These are phyloP conservation scores for Pangasius macronema DNA, from an alignment of 2,797 vertebrate genomes.

Conservation along the genomic window DNA sequence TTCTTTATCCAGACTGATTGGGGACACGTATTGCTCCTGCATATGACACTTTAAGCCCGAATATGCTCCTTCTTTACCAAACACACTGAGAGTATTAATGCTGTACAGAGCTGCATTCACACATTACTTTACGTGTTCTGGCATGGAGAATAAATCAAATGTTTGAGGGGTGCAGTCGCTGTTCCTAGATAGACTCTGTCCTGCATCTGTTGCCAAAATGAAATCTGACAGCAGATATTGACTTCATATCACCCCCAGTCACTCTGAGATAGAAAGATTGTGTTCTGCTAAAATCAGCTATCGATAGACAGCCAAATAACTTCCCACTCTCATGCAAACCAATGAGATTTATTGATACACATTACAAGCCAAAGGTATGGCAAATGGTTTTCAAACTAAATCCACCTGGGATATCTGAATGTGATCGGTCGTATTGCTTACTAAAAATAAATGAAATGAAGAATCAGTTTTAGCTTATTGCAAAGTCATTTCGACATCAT, in stretches of 20 bases:
- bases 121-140: neutral
- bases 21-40: slow-evolving; percentile 85
- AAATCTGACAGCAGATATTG: slow-evolving; percentile 79
- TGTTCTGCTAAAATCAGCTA: slow-evolving; percentile 96
- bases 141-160: slow-evolving; percentile 57
- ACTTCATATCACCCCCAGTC: slow-evolving; percentile 86
- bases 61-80: slow-evolving; percentile 1
- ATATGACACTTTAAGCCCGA: slow-evolving; percentile 69
- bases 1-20: slow-evolving; percentile 98
- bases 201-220: slow-evolving; percentile 71
- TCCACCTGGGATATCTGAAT: neutral
- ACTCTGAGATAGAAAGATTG: slow-evolving; percentile 82
- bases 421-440: neutral
- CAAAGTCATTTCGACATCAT: neutral
- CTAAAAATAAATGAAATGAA: neutral
- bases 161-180: slow-evolving; percentile 57
- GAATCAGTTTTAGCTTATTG: neutral
- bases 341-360: slow-evolving; percentile 84
- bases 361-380: neutral
- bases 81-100: neutral
- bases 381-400: neutral
- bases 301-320: slow-evolving; percentile 93
- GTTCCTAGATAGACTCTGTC: slow-evolving; percentile 62
- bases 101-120: neutral
- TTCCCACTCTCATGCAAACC: slow-evolving; percentile 68